Evolutionary conservation across 1,140 invertebrate genomes (phyloP), one percentile per base, ranked within the genome.

Genomic region (Dendroctonus valens): DNA sequence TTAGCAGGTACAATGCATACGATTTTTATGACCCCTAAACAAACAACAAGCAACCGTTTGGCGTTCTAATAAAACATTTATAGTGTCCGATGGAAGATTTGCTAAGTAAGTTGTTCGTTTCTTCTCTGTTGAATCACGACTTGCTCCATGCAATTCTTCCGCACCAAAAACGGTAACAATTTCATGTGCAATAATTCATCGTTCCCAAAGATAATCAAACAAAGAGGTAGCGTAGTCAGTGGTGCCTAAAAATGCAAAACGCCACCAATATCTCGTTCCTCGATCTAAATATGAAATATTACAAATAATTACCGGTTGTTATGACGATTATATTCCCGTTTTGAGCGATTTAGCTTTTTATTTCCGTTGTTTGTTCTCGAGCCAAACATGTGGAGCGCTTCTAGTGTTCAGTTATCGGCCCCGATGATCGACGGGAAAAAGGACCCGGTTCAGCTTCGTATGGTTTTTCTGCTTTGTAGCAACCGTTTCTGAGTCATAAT

Each of bases 311-410:
- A 55, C 12, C 48, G 64, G 64, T 59, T 66, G 51, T 65, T 63
- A 63, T 63, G 50, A 41, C 61, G 52, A 53, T 53, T 63, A 54
- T 42, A 48, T 51, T 51, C 55, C 40, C 51, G 41, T 66, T 66
- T 59, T 44, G 37, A 59, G 42, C 57, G 64, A 50, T 59, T 66
- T 59, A 52, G 9, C 51, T 59, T 41, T n/a, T 46, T 54, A 59
- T 59, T 66, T 66, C 64, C 64, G 54, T 46, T 66, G 64, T 66
- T 66, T 66, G 64, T 66, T 66, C 64, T 66, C 57, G 41, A 57
- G 15, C 26, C 50, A 41, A 65, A 65, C 42, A 55, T 58, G 64
- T 66, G 41, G 49, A 59, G 64, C 55, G 55, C 54, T 59, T 37
- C 64, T 49, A 41, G 64, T 59, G 41, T 66, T 59, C 52, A 14